Conservation (phyloP, 2,113 vertebrate species). For the Columbina picui region DNA sequence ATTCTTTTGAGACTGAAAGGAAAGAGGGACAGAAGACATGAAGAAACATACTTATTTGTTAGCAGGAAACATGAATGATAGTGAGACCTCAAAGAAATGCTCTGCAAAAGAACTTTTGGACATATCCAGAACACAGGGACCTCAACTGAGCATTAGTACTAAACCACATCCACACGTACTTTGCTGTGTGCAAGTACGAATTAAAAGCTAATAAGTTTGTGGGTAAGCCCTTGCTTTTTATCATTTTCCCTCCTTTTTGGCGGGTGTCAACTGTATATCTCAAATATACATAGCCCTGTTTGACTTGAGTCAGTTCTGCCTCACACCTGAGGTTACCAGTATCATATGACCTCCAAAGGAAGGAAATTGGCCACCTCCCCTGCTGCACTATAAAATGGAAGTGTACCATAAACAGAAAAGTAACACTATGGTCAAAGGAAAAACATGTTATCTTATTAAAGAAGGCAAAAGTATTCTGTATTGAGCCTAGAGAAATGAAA, state of each 20-base stretch:
- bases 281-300: neutral
- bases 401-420: neutral
- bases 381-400: neutral
- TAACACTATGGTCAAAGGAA: neutral
- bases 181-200: neutral
- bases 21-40: neutral
- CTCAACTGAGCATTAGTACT: neutral
- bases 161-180: neutral
- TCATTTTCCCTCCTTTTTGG: neutral
- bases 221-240: fast-evolving
- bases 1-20: neutral
- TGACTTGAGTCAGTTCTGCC: neutral
- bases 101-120: neutral
- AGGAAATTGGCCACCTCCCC: neutral
- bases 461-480: neutral
- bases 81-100: neutral
- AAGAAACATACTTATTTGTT: neutral
- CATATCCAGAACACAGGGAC: neutral
- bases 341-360: neutral
- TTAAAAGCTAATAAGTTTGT: neutral
- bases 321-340: neutral
- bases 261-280: neutral
- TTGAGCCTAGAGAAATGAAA: neutral
- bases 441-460: neutral
- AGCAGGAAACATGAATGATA: neutral